A percentile compares a stretch with the other conserved stretches of the same genome.
These are phyloP conservation scores for Mallotus villosus DNA, from an alignment of 2,797 vertebrate genomes.

Conservation along the genomic window DNA sequence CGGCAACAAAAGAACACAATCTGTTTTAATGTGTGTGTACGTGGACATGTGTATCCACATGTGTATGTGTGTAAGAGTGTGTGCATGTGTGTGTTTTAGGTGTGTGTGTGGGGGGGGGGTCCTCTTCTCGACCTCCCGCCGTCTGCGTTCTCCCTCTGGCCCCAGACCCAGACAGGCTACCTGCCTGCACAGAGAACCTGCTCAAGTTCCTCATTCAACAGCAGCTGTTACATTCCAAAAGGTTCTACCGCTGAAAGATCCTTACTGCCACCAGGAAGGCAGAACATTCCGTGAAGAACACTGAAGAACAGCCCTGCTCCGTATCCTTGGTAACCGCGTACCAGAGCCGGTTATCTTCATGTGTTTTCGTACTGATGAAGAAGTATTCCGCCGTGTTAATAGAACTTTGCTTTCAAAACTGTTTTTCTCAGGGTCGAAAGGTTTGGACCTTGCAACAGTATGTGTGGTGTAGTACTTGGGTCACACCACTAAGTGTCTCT, in stretches of 20 bases:
- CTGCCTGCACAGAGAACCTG: conserved; percentile 11
- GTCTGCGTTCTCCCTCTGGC: conserved; percentile 32
- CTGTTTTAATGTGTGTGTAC: not conserved
- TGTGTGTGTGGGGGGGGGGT: conserved; percentile 13
- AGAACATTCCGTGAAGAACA: not conserved
- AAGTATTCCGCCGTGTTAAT: too few relatives aligned
- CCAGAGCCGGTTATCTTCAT: not conserved
- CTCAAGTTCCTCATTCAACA: conserved; percentile 29
- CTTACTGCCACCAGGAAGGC: conserved; percentile 1
- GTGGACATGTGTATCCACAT: too few relatives aligned
- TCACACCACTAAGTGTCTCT: not conserved
- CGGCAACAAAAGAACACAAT: too few relatives aligned
- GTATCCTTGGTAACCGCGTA: conserved; percentile 23
- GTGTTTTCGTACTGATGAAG: too few relatives aligned
- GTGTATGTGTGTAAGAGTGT: too few relatives aligned
- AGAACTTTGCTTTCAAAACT: too few relatives aligned
- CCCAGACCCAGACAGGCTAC: conserved; percentile 38
- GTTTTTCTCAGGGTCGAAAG: too few relatives aligned
- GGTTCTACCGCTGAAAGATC: conserved; percentile 22
- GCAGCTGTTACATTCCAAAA: conserved; percentile 33
- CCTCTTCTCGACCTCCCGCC: conserved; percentile 26
- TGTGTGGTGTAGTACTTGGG: not conserved
- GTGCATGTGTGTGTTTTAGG: not conserved
- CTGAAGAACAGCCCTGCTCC: conserved; percentile 1
- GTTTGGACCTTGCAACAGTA: too few relatives aligned